Base-by-base conservation (phyloP, 2,113 vertebrate species). In the Anarrhichthys ocellatus region DNA sequence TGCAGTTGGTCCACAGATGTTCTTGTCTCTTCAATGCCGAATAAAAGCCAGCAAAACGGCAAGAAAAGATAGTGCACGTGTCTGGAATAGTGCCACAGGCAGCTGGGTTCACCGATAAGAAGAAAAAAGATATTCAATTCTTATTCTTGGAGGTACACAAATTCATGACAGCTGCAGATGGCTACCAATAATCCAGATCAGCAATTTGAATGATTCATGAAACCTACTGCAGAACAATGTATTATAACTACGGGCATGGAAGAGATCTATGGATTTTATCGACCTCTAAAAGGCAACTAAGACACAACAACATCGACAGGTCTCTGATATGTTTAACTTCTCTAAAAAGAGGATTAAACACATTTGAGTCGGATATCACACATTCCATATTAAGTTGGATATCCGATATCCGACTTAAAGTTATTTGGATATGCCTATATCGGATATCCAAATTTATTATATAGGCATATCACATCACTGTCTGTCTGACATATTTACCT, bases 131-230 rank as follows among this genome's bases (percentile, higher is more conserved):
- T 15, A 48, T 77, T 38, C n/a, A 73, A 17, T 42, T 52, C 69
- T 78, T 63, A 79, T 78, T 86, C 56, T 71, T 69, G 34, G 32
- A 87, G 70, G 56, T 82, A 58, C 15, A 67, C 15, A 67, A 74
- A 78, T 70, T 66, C 44, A 63, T 69, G 72, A 84, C 73, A 71
- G 63, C 29, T 4, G 64, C 75, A 72, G 70, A 76, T 74, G 68
- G 64, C 73, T 56, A 70, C 44, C 76, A 77, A 67, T 79, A 81
- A 87, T 84, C 79, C 76, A 48, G 42, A 87, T 88, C 58, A 42
- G 40, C 48, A 62, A 48, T 76, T 76, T 80, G 36, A 80, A 54
- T 81, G 85, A 85, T 89, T 85, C 48, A 78, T 78, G 76, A 80
- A 67, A 56, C 46, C 68, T 14, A 4, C 71, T 48, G 83, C 72